These are phyloP conservation scores for Ochlodes sylvanus DNA, from an alignment of 2,888 invertebrate species.

Conservation along the genomic window DNA sequence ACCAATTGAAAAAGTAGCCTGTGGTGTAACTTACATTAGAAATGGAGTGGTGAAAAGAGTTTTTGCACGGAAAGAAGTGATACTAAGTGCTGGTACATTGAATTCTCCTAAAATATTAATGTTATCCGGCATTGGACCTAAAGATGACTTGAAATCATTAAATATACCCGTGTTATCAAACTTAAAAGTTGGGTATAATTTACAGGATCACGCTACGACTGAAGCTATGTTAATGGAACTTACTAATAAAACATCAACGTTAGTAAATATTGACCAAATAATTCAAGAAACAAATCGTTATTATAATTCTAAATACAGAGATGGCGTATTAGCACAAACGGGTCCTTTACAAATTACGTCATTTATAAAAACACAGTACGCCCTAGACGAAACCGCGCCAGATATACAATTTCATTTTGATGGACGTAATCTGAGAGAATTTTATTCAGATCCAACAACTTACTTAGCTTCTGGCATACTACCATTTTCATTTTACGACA, in stretches of 20 bases:
- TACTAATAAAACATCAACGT: constrained; percentile 79
- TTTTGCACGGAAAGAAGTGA: constrained; percentile 83
- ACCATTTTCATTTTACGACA: constrained; percentile 86
- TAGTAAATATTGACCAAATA: constrained; percentile 60
- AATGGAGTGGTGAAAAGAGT: constrained; percentile 53
- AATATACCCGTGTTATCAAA: constrained; percentile 84
- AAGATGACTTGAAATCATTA: constrained; percentile 68
- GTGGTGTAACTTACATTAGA: constrained; percentile 60
- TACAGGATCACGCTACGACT: constrained; percentile 89
- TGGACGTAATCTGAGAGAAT: constrained; percentile 81
- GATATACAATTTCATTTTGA: constrained; percentile 88
- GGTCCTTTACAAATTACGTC: constrained; percentile 85
- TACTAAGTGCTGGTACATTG: constrained; percentile 84
- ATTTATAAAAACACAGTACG: constrained; percentile 84
- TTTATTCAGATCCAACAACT: constrained; percentile 83
- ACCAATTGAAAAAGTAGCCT: constrained; percentile 53
- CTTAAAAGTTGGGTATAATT: constrained; percentile 88
- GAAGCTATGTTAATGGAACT: constrained; percentile 81
- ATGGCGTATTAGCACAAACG: constrained; percentile 79
- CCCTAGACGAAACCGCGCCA: constrained; percentile 70
- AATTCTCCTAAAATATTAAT: constrained; percentile 86
- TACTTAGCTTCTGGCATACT: constrained; percentile 71
- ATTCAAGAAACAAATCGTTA: constrained; percentile 67
- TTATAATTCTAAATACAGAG: constrained; percentile 50
- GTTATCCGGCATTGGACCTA: constrained; percentile 87